Evolutionary conservation across 1,140 invertebrate species (phyloP), one percentile per base, ranked within the genome.

Genomic region (Chelonus insularis): DNA sequence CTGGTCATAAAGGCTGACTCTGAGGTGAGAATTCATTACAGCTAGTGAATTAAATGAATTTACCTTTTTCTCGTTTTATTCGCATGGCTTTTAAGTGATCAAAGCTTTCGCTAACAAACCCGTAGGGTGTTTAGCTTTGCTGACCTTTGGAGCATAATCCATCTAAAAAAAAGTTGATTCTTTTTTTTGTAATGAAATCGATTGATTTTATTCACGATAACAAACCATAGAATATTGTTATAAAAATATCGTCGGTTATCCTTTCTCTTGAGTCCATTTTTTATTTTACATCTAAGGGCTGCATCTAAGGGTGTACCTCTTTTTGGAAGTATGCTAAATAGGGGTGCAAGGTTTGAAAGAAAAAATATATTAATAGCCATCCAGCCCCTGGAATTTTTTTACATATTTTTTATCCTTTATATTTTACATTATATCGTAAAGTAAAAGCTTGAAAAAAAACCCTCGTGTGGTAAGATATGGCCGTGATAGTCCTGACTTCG

Each of bases 281-380:
- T n/a, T n/a, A n/a, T n/a, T n/a, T n/a, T n/a, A n/a, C n/a, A n/a
- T n/a, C n/a, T n/a, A n/a, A n/a, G n/a, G n/a, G n/a, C n/a, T n/a
- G n/a, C n/a, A n/a, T n/a, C n/a, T n/a, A n/a, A n/a, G n/a, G n/a
- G n/a, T n/a, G n/a, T n/a, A n/a, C n/a, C n/a, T n/a, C n/a, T n/a
- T n/a, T n/a, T n/a, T n/a, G n/a, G n/a, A 51, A 54, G 69, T 77
- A 80, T 80, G 77, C 73, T 79, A 79, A 80, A 72, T 68, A 80
- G 72, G 77, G 75, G 72, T n/a, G n/a, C n/a, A n/a, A n/a, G n/a
- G n/a, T n/a, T n/a, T 75, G 70, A 68, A 59, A 63, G 59, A 72
- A 75, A 78, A 75, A 72, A 73, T 62, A 76, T 74, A 78, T 76
- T 79, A 77, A 80, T 78, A 73, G 75, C 70, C 61, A 73, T 68